Evolutionary conservation across 1,140 invertebrate species (phyloP), one percentile per base, ranked within the genome.

Genomic region (Paramacrobiotus metropolitanus): DNA sequence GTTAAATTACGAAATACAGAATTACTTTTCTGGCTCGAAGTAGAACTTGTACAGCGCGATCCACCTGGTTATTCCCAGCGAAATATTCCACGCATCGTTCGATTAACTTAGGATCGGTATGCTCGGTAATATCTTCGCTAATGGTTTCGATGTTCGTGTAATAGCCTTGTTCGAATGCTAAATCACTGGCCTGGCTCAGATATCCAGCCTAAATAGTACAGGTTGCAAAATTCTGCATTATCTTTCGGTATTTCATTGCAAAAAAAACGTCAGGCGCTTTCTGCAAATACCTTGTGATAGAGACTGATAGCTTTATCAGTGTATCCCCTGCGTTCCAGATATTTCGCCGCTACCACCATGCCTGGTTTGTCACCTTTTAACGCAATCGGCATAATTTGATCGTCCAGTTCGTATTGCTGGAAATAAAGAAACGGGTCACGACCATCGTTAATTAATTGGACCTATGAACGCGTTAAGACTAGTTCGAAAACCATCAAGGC

Each of bases 61-160:
- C 24, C 15, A 55, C 48, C 24, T 55, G 48, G 4, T 55, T 55
- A 24, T 55, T 15, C 48, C 28, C 48, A 4, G 48, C 48, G 24
- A 55, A 55, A 55, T 55, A 55, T 28, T 55, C 48, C 15, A 55
- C 48, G 24, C 48, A 55, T 55, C 48, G 48, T 28, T 55, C 48
- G 24, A 55, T 28, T 24, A 55, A 55, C 15, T 9, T 4, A 15
- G 48, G 48, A 24, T 55, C 48, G 24, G 48, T 20, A 55, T 55
- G 15, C 28, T 55, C 48, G 48, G 15, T 28, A 24, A 55, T 55
- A 24, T 55, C 48, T 4, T 20, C 48, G 48, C 48, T 55, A 55
- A 55, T 55, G 48, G 48, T 55, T 24, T 55, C 48, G 24, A 55
- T 55, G 28, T 55, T 55, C 15, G 15, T 24, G 48, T 55, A 55